These are phyloP conservation scores for Hanleya hanleyi DNA, from an alignment of 2,888 invertebrate species.

Conservation along the genomic window DNA sequence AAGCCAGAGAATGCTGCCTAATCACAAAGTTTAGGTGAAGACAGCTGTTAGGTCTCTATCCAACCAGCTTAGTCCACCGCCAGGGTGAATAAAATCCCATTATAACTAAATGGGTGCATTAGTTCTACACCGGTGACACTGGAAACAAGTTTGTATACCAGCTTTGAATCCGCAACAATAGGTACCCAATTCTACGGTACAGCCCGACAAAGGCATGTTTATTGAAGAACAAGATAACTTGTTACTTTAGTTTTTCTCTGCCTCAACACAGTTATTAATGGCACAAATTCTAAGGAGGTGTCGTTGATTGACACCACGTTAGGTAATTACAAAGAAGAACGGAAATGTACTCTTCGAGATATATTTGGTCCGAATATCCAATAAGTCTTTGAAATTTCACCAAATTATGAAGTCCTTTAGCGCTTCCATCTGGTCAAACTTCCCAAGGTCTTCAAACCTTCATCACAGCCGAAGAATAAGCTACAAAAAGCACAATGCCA, in stretches of 20 bases:
- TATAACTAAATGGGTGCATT: not conserved
- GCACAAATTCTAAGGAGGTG: not conserved
- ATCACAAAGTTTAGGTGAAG: not conserved
- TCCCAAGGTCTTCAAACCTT: not conserved
- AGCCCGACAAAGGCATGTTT: too few relatives aligned
- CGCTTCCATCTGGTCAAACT: not conserved
- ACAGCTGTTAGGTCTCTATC: conserved; percentile 9
- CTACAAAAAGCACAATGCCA: not conserved
- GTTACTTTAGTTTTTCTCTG: not conserved
- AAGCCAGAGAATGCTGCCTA: not conserved
- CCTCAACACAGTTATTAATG: not conserved
- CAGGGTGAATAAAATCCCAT: not conserved
- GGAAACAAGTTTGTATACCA: not conserved
- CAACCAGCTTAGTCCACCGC: not conserved
- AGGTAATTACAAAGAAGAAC: not conserved
- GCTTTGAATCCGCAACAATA: not conserved
- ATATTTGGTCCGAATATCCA: conserved; percentile 2
- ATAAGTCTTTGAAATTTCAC: not conserved
- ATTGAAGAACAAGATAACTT: not conserved
- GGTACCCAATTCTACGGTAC: not conserved
- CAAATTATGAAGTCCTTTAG: not conserved
- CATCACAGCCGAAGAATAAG: not conserved
- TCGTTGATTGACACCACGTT: not conserved
- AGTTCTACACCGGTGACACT: not conserved
- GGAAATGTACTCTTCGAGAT: not conserved